Base-by-base conservation (phyloP, 2,797 vertebrate species). In the Melopsittacus undulatus region DNA sequence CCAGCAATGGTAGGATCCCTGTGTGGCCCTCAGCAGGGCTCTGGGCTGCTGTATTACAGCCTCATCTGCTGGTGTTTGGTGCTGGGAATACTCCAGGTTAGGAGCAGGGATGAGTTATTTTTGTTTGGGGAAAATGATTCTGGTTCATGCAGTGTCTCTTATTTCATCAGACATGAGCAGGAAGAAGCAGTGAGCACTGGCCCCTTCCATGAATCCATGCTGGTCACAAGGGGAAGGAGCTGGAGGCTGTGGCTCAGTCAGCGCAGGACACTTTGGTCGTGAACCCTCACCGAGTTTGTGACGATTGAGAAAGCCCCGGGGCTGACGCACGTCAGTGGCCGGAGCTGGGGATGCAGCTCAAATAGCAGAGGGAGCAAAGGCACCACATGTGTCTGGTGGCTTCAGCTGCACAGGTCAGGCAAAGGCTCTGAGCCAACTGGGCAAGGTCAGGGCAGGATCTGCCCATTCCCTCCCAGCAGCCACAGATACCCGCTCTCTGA, bases 331-430 rank as follows among this genome's bases (percentile, higher is more conserved):
- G 6, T 83, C 75, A 87, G 40, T 2, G 32, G 43, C 14, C 3
- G 5, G 84, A 32, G 64, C 61, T n/a, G 52, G 64, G 57, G 20
- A 76, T 79, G 70, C 88, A 83, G 10, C 30, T 52, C 64, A 83
- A 82, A 95, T 77, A 83, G 81, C 83, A 83, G 72, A 82, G 81
- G 75, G 95, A 89, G 75, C 90, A 94, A 85, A 93, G 76, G 64
- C 52, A 9, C 51, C 1, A 2, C 0, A 19, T 79, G 69, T 9
- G 5, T 32, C 61, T 72, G 83, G 48, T 0, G 9, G 51, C 66
- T 77, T 70, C 81, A 83, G 77, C 69, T 5, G 19, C 1, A 2
- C 48, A 29, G 36, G 49, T 38, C 43, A 69, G 80, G 52, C 34
- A 62, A 62, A 29, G 81, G 67, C 81, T 62, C 42, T n/a, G 0